phyloP scores from a whole-genome alignment of 2,113 vertebrate species.

The Phrynocephalus versicolor region DNA sequence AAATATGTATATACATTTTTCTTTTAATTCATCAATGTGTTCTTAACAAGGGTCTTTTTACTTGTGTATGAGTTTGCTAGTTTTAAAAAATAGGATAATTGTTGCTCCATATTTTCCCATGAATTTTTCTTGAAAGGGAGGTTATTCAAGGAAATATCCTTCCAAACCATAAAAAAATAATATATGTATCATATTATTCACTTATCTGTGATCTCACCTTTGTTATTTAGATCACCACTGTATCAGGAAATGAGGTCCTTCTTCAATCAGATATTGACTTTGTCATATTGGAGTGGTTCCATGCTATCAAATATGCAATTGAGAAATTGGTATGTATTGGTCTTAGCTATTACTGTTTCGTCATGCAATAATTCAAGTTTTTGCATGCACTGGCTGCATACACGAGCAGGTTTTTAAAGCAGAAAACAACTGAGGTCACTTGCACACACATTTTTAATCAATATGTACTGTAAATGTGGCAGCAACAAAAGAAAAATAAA shows the following conservation, averaged over 20 bases:
- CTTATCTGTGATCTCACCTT: constrained; percentile 62
- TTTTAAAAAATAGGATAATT: constrained; percentile 56
- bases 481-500: no score
- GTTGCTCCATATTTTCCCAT: constrained; percentile 34
- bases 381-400: constrained; percentile 56
- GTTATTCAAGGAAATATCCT: constrained; percentile 26
- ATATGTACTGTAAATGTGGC: constrained; percentile 44
- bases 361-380: constrained; percentile 66
- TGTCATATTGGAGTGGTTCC: constrained; percentile 86
- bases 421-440: constrained; percentile 1
- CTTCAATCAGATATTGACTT: constrained; percentile 85
- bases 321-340: constrained; percentile 86
- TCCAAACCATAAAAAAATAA: not conserved
- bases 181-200: constrained; percentile 27
- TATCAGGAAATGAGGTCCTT: constrained; percentile 85
- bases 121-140: not conserved
- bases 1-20: not conserved
- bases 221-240: constrained; percentile 80
- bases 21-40: not conserved
- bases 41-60: not conserved
- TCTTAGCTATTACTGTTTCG: constrained; percentile 63
- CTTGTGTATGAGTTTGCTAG: not conserved
- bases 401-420: constrained; percentile 52
- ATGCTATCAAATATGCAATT: constrained; percentile 86
- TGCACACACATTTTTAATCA: constrained; percentile 23